phyloP scores from a whole-genome alignment of 2,113 vertebrate genomes.

The Pycnonotus jocosus region DNA sequence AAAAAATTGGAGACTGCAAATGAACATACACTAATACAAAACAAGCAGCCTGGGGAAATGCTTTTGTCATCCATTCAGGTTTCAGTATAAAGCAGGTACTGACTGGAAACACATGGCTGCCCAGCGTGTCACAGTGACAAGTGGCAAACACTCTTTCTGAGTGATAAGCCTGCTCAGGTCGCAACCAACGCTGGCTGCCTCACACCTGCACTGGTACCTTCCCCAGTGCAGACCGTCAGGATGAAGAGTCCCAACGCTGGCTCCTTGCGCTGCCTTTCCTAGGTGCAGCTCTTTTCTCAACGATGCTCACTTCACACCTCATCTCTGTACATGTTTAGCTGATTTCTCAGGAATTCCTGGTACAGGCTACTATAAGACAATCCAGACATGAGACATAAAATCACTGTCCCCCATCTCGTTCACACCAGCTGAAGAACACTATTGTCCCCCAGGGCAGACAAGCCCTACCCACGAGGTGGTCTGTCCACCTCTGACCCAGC shows the following conservation, averaged over 20 bases:
- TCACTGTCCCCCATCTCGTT: accelerated
- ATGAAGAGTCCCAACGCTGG: not conserved
- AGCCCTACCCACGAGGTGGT: not conserved
- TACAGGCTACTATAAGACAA: not conserved
- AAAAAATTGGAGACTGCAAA: not conserved
- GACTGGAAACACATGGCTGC: not conserved
- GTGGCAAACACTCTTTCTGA: not conserved
- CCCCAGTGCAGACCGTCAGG: not conserved
- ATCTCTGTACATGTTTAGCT: not conserved
- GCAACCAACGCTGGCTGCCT: accelerated
- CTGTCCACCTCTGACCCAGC: accelerated
- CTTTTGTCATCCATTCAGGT: not conserved
- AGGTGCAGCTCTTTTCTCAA: not conserved
- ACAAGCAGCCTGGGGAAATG: not conserved
- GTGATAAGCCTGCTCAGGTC: not conserved
- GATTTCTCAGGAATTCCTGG: not conserved
- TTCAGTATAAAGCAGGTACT: not conserved
- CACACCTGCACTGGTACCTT: not conserved
- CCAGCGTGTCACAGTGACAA: not conserved
- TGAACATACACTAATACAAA: accelerated
- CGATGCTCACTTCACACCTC: not conserved
- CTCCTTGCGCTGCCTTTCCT: accelerated
- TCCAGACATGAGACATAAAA: not conserved
- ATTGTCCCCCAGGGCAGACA: accelerated
- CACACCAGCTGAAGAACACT: not conserved